phyloP scores from a whole-genome alignment of 2,888 invertebrate species.

The Lasioglossum villosulum region DNA sequence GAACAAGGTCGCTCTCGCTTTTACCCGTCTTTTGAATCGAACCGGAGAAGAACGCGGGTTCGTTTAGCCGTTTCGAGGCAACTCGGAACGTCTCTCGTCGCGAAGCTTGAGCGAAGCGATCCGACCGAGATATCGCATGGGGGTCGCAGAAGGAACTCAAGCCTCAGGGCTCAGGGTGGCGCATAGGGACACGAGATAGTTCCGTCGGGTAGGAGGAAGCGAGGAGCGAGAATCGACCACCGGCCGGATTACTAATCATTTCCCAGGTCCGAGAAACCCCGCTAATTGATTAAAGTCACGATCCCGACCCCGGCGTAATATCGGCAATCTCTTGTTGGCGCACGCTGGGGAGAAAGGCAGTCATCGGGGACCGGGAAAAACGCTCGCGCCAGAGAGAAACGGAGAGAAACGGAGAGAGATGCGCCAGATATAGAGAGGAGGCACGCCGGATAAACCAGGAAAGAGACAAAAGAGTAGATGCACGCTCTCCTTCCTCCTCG shows the following conservation, averaged over 20 bases:
- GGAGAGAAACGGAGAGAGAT: not conserved
- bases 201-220: slow-evolving; percentile 7
- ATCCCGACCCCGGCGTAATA: slow-evolving; percentile 81
- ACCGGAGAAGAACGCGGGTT: not conserved
- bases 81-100: not conserved
- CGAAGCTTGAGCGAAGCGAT: not conserved
- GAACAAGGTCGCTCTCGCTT: not conserved
- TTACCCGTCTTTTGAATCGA: not conserved
- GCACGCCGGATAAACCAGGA: slow-evolving; percentile 21
- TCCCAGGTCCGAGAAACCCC: slow-evolving; percentile 83
- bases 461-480: slow-evolving; percentile 39
- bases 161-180: not conserved
- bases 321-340: slow-evolving; percentile 78
- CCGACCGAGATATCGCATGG: not conserved
- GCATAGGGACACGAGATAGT: not conserved
- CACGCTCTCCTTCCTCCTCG: slow-evolving; percentile 2
- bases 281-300: slow-evolving; percentile 84
- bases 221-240: slow-evolving; percentile 63
- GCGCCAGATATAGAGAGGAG: not conserved
- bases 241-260: slow-evolving; percentile 82
- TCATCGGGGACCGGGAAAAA: slow-evolving; percentile 35
- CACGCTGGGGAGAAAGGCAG: slow-evolving; percentile 59
- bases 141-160: not conserved
- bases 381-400: slow-evolving; percentile 12
- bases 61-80: not conserved